phyloP scores from a whole-genome alignment of 2,797 vertebrate genomes.

The Protonibea diacanthus region DNA sequence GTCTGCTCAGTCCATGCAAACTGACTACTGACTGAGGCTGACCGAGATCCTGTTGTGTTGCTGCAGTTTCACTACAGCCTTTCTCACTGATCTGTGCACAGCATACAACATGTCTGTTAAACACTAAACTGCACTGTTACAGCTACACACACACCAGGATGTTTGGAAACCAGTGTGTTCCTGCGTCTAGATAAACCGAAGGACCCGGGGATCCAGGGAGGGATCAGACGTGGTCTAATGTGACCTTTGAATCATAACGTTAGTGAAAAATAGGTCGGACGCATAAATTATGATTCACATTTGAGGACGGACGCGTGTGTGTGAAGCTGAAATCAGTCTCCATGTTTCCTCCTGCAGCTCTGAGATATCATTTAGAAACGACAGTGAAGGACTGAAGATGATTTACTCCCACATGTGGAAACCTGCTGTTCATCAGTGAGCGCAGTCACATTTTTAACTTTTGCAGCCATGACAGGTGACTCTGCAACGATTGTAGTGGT shows the following conservation, averaged over 20 bases:
- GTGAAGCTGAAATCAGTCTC: background rate
- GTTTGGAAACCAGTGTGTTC: background rate
- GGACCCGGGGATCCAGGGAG: too few species aligned
- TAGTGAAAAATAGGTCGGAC: background rate
- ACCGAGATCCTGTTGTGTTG: too few species aligned
- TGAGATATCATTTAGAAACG: background rate
- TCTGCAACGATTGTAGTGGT: background rate
- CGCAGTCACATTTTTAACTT: background rate
- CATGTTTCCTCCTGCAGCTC: background rate
- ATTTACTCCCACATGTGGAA: constrained; percentile 24
- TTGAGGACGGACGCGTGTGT: background rate
- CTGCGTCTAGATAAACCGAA: background rate
- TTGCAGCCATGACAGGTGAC: background rate
- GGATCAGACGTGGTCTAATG: background rate
- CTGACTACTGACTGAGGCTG: background rate
- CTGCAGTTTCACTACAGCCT: too few species aligned
- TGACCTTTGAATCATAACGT: constrained; percentile 10
- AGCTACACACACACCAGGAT: background rate
- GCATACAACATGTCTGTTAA: too few species aligned
- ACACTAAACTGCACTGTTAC: background rate
- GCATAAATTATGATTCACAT: background rate
- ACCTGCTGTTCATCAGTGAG: constrained; percentile 9
- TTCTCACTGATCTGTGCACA: too few species aligned
- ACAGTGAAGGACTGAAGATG: background rate
- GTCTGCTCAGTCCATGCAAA: background rate